phyloP scores from a whole-genome alignment of 2,888 invertebrate genomes.

The Cactoblastis cactorum region DNA sequence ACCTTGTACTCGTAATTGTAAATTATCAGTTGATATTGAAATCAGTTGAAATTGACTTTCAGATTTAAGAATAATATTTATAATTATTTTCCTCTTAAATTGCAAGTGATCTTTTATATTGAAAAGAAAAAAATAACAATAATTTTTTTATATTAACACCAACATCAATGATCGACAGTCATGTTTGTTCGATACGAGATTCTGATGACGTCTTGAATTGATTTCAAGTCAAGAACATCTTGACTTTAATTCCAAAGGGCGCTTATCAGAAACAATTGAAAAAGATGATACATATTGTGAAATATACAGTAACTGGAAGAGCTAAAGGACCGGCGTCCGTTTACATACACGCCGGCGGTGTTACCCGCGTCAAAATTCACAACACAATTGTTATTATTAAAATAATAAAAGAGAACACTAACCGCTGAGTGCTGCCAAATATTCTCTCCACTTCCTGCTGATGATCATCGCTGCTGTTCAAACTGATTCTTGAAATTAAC shows the following conservation, averaged over 20 bases:
- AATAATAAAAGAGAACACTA: constrained; percentile 44
- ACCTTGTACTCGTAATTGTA: too few relatives aligned
- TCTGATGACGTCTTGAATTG: background rate
- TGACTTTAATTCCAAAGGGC: constrained; percentile 11
- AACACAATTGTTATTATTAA: constrained; percentile 7
- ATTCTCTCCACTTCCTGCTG: constrained; percentile 72
- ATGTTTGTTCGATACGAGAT: background rate
- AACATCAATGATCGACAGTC: background rate
- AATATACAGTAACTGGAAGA: background rate
- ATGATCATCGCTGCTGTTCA: constrained; percentile 57
- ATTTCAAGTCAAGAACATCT: background rate
- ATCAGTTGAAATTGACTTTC: too few relatives aligned
- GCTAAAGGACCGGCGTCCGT: constrained; percentile 20
- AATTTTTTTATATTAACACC: background rate
- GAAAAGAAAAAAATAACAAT: too few relatives aligned
- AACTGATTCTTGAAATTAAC: constrained; percentile 56
- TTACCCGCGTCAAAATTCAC: constrained; percentile 24
- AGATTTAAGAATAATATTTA: too few relatives aligned
- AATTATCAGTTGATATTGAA: too few relatives aligned
- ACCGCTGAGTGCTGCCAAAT: constrained; percentile 73
- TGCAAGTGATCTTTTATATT: too few relatives aligned
- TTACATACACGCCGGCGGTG: constrained; percentile 26
- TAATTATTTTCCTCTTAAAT: too few relatives aligned
- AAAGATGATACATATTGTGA: constrained; percentile 14
- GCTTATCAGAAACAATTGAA: background rate